Percentiles rank a stretch among this genome's conserved stretches.
Evolutionary conservation across 2,888 invertebrate genomes (phyloP).

Genomic region (Sminthurinus aureus): DNA sequence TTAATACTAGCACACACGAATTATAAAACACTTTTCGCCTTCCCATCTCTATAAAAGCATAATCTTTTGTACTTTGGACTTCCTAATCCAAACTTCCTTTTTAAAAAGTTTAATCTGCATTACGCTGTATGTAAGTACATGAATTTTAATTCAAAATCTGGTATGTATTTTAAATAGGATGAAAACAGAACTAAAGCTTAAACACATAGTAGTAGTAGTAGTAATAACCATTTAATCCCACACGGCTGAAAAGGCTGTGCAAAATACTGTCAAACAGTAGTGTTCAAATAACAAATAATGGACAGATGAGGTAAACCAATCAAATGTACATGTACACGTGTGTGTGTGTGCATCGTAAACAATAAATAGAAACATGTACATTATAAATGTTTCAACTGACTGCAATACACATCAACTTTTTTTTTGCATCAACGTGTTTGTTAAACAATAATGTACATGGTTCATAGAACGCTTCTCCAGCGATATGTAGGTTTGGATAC

Average conservation of each 20-base stretch:
- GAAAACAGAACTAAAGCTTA: neutral
- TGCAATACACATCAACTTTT: too few relatives aligned
- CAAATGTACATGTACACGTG: too few relatives aligned
- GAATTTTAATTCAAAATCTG: too few relatives aligned
- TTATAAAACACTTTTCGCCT: neutral
- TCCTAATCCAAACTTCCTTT: neutral
- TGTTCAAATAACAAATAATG: too few relatives aligned
- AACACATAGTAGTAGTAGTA: neutral
- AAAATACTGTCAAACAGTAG: neutral
- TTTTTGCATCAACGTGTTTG: too few relatives aligned
- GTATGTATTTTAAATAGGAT: neutral
- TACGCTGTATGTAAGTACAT: neutral
- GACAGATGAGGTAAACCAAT: too few relatives aligned
- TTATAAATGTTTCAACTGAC: too few relatives aligned
- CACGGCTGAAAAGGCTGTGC: neutral
- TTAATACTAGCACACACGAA: neutral
- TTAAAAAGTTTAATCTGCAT: neutral
- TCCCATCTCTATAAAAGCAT: neutral
- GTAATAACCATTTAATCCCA: neutral
- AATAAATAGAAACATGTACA: too few relatives aligned
- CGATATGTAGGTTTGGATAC: too few relatives aligned
- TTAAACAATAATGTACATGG: too few relatives aligned
- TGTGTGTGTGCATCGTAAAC: too few relatives aligned
- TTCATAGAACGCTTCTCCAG: too few relatives aligned
- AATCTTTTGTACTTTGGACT: neutral